A percentile compares a stretch with the other conserved stretches of the same genome.
Conservation (phyloP, 2,888 invertebrate species). For the Cremastinae sp. region DNA sequence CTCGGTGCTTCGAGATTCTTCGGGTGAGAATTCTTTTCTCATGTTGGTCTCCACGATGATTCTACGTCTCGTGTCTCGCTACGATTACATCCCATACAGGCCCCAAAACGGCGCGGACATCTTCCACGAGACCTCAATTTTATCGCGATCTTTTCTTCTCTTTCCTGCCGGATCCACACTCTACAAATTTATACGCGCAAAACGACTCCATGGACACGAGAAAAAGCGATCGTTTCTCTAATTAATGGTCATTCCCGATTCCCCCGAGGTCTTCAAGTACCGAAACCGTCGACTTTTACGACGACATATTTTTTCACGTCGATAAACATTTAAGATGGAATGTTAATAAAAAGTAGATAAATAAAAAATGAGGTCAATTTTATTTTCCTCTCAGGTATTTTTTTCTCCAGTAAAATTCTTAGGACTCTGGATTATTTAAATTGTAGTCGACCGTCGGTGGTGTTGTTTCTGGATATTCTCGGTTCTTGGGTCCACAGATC, state of each 20-base stretch:
- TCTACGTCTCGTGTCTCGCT: conserved; percentile 67
- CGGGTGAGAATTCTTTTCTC: conserved; percentile 54
- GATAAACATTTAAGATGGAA: neutral
- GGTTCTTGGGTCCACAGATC: conserved; percentile 43
- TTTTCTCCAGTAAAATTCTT: neutral
- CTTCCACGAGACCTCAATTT: conserved; percentile 52
- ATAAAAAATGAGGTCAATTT: too few species aligned
- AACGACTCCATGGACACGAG: conserved; percentile 34
- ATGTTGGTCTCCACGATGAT: conserved; percentile 68
- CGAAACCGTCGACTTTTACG: conserved; percentile 34
- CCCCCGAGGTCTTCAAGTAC: conserved; percentile 36
- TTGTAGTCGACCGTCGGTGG: conserved; percentile 2
- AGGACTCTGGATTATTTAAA: conserved; percentile 19
- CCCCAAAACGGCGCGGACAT: conserved; percentile 45
- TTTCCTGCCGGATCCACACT: conserved; percentile 38
- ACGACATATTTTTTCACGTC: conserved; percentile 28
- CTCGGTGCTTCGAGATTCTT: conserved; percentile 7
- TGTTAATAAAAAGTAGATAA: too few species aligned
- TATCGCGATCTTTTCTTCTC: conserved; percentile 57
- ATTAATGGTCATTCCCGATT: conserved; percentile 59
- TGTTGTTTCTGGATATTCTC: conserved; percentile 45
- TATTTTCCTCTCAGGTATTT: too few species aligned
- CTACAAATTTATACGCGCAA: conserved; percentile 58
- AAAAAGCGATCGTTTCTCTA: conserved; percentile 56
- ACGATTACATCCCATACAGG: conserved; percentile 69